Evolutionary conservation across 2,888 invertebrate genomes (phyloP), one percentile per base, ranked within the genome.

Genomic region (Nephrocerus scutellatus): DNA sequence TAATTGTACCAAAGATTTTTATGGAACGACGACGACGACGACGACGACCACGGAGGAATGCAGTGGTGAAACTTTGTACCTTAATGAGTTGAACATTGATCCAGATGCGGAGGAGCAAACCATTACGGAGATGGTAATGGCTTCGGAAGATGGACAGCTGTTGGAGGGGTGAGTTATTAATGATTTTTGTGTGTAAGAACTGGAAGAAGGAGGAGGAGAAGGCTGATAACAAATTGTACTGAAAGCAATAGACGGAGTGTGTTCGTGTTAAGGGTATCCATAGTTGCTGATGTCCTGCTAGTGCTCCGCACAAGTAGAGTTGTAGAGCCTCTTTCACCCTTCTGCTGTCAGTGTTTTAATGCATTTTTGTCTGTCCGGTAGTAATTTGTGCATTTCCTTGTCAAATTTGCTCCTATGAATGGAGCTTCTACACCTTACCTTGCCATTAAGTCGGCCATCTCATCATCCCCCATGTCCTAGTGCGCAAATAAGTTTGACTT

Each of bases 311-410:
- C 37, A 59, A 56, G 41, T 51, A 61, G 30, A 60, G 67, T 57
- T 60, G 62, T 14, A 54, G 66, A 9, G 58, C 63, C 3, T 51
- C 67, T 12, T 63, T 63, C 19, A 59, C 68, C 10, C 50, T 68
- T n/a, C 48, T 68, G 15, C 56, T 68, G 14, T 49, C 68, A 32
- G 57, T 68, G 36, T 49, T 67, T n/a, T n/a, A n/a, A n/a, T n/a
- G n/a, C n/a, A n/a, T n/a, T n/a, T n/a, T n/a, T n/a, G n/a, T n/a
- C n/a, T n/a, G n/a, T n/a, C n/a, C n/a, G n/a, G n/a, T n/a, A n/a
- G n/a, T n/a, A n/a, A n/a, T n/a, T n/a, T n/a, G n/a, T n/a, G n/a
- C n/a, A n/a, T n/a, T n/a, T n/a, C n/a, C n/a, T n/a, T n/a, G n/a
- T n/a, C n/a, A n/a, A n/a, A n/a, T n/a, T n/a, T n/a, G n/a, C n/a